phyloP scores from a whole-genome alignment of 2,888 invertebrate genomes.

The Melipona beecheii region DNA sequence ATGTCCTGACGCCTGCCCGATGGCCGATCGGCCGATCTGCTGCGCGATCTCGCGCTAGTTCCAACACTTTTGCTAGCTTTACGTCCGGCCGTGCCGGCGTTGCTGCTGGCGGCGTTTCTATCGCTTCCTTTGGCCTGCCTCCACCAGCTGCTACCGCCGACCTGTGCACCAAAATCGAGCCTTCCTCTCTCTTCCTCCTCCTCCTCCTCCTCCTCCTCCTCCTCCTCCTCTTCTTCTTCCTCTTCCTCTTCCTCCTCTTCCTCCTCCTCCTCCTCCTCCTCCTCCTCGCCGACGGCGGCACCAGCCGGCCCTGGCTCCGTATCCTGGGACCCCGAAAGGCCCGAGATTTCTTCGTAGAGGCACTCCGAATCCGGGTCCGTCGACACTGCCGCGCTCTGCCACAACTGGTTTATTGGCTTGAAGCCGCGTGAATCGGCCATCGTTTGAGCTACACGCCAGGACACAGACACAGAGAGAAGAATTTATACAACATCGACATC shows the following conservation, averaged over 20 bases:
- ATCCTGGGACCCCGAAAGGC: slow-evolving; percentile 79
- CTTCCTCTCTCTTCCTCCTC: slow-evolving; percentile 76
- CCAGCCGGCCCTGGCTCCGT: slow-evolving; percentile 70
- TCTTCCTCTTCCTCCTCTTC: slow-evolving; percentile 76
- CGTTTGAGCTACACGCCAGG: slow-evolving; percentile 76
- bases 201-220: slow-evolving; percentile 65
- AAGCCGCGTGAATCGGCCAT: slow-evolving; percentile 84
- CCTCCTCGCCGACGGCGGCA: slow-evolving; percentile 66
- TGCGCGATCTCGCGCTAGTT: slow-evolving; percentile 64
- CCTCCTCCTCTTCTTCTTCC: slow-evolving; percentile 67
- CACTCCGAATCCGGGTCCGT: slow-evolving; percentile 83
- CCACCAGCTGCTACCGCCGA: slow-evolving; percentile 70
- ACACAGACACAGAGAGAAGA: slow-evolving; percentile 62
- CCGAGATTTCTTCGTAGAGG: slow-evolving; percentile 83
- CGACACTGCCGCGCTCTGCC: slow-evolving; percentile 80
- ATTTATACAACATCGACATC: slow-evolving; percentile 48
- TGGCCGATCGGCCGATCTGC: slow-evolving; percentile 67
- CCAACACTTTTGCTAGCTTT: slow-evolving; percentile 47
- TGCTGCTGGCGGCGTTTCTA: slow-evolving; percentile 22
- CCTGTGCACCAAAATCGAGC: slow-evolving; percentile 68
- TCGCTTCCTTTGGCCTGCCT: slow-evolving; percentile 40
- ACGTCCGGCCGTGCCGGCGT: slow-evolving; percentile 48
- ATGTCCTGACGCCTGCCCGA: slow-evolving; percentile 61
- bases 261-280: slow-evolving; percentile 79
- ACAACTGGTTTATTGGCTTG: slow-evolving; percentile 83